Evolutionary conservation across 1,140 invertebrate genomes (phyloP).

Genomic region (Andricus grossulariae): DNA sequence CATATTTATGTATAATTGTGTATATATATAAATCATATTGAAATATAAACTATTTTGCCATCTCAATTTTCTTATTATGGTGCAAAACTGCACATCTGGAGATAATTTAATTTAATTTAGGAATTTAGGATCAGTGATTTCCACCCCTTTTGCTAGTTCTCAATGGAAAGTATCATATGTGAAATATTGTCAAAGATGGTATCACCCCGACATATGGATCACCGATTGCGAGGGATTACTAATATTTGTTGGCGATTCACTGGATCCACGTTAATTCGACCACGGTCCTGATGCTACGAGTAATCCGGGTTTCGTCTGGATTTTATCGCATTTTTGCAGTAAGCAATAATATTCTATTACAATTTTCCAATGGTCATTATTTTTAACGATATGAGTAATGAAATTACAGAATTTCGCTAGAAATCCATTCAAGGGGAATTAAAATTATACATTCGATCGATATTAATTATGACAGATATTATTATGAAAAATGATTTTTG

Average conservation of each 20-base stretch:
- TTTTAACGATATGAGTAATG: too few relatives aligned
- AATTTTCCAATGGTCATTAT: too few relatives aligned
- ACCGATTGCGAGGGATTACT: slow-evolving; percentile 48
- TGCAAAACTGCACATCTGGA: neutral
- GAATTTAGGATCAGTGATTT: slow-evolving; percentile 23
- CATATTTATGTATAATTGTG: too few relatives aligned
- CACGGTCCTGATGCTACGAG: slow-evolving; percentile 10
- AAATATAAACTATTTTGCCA: neutral
- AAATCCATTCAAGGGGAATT: too few relatives aligned
- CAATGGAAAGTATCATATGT: slow-evolving; percentile 27
- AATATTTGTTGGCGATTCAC: slow-evolving; percentile 46
- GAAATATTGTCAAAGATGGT: slow-evolving; percentile 20
- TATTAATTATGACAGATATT: too few relatives aligned
- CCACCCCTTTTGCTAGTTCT: neutral
- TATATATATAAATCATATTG: too few relatives aligned
- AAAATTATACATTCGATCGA: too few relatives aligned
- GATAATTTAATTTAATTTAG: slow-evolving; percentile 2
- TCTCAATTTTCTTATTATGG: neutral
- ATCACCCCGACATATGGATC: slow-evolving; percentile 45
- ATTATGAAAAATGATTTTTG: too few relatives aligned
- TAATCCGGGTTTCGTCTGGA: neutral
- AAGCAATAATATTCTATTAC: too few relatives aligned
- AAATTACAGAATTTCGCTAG: too few relatives aligned
- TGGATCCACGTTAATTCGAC: slow-evolving; percentile 47
- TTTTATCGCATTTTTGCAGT: neutral